A percentile compares a stretch with the other conserved stretches of the same genome.
Conservation (phyloP, 2,888 invertebrate genomes). For the Amblyjoppa fuscipennis region DNA sequence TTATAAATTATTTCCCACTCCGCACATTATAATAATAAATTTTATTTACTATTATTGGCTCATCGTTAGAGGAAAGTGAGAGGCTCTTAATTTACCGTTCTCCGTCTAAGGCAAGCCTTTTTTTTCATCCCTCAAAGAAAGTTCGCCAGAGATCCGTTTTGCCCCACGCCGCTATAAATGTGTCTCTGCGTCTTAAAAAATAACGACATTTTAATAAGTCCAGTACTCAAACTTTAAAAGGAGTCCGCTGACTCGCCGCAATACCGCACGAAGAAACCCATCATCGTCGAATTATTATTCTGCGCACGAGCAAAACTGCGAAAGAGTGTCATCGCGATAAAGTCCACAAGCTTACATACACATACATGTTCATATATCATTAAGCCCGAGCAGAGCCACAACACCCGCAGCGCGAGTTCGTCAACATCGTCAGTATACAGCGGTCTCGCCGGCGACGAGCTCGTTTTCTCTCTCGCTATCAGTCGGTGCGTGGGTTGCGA, state of each 20-base stretch:
- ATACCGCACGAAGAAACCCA: neutral
- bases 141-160: no score
- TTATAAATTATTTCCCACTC: neutral
- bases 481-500: neutral
- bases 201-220: neutral
- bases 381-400: neutral
- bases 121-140: no score
- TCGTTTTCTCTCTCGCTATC: neutral
- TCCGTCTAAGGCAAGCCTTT: no score
- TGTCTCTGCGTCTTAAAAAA: neutral
- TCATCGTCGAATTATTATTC: neutral
- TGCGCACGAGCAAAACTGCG: conserved; percentile 33
- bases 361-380: conserved; percentile 3
- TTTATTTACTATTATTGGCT: neutral
- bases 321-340: conserved; percentile 27
- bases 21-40: neutral
- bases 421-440: neutral
- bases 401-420: conserved; percentile 10
- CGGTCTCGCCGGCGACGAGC: neutral
- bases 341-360: neutral
- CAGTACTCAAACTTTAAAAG: neutral
- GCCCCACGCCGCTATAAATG: neutral
- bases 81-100: no score
- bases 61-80: neutral
- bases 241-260: neutral